phyloP scores from a whole-genome alignment of 1,140 invertebrate species.

The Aphelenchoides fujianensis region DNA sequence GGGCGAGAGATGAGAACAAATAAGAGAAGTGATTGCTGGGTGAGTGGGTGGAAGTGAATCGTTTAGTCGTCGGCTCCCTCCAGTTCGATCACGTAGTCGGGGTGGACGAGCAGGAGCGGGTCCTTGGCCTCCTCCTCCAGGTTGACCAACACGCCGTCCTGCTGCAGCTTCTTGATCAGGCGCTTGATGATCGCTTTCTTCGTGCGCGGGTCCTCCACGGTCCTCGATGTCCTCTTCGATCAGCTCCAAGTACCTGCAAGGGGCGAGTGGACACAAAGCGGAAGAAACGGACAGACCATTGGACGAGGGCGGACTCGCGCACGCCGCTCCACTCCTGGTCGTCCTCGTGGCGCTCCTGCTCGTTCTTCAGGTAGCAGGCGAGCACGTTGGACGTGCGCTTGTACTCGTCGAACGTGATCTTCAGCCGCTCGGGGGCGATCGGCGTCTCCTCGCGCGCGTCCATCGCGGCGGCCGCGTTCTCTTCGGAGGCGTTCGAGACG shows the following conservation, averaged over 20 bases:
- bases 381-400: constrained; percentile 86
- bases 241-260: constrained; percentile 74
- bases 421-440: constrained; percentile 69
- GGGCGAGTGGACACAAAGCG: neutral
- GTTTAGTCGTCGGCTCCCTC: constrained; percentile 24
- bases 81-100: constrained; percentile 86
- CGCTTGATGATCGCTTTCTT: constrained; percentile 87
- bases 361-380: constrained; percentile 79
- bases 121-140: constrained; percentile 71
- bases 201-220: constrained; percentile 85
- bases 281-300: constrained; percentile 74
- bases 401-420: constrained; percentile 90
- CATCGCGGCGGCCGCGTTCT: constrained; percentile 51
- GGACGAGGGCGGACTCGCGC: constrained; percentile 77
- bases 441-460: constrained; percentile 27
- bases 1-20: neutral
- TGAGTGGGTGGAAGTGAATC: too few species aligned
- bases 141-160: constrained; percentile 64
- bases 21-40: neutral
- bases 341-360: constrained; percentile 71
- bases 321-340: constrained; percentile 69
- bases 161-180: constrained; percentile 85
- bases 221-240: constrained; percentile 80
- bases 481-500: constrained; percentile 35
- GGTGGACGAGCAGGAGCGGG: constrained; percentile 86